Conservation (phyloP, 2,888 invertebrate genomes). For the Hypselothyrea guttata region DNA sequence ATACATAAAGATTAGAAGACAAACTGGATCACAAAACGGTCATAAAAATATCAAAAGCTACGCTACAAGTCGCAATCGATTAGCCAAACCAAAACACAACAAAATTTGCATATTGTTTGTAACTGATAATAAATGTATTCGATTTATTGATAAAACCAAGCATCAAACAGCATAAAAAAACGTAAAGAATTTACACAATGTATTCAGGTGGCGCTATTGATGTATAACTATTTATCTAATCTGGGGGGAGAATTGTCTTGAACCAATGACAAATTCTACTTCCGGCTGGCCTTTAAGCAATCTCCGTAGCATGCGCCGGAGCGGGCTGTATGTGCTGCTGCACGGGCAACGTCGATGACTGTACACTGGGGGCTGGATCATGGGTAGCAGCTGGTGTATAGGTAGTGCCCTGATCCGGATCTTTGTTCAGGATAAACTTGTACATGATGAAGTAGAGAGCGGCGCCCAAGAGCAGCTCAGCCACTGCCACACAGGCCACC, state of each 20-base stretch:
- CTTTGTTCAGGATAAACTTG: conserved; percentile 85
- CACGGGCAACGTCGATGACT: conserved; percentile 13
- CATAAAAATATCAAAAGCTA: conserved; percentile 57
- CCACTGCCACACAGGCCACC: conserved; percentile 86
- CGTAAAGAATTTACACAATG: conserved; percentile 27
- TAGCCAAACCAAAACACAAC: background rate
- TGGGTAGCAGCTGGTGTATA: conserved; percentile 81
- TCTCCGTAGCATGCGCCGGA: conserved; percentile 57
- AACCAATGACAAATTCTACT: conserved; percentile 32
- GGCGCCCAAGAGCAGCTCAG: conserved; percentile 88
- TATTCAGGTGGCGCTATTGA: background rate
- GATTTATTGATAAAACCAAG: conserved; percentile 43
- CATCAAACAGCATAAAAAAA: conserved; percentile 8
- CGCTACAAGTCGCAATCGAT: conserved; percentile 8
- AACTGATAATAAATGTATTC: conserved; percentile 54
- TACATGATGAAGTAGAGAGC: conserved; percentile 87
- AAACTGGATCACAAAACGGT: conserved; percentile 52
- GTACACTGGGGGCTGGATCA: conserved; percentile 51
- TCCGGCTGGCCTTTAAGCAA: conserved; percentile 46
- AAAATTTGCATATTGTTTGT: conserved; percentile 37
- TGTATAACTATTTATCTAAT: background rate
- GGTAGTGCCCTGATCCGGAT: conserved; percentile 76
- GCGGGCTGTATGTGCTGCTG: conserved; percentile 35
- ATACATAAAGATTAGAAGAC: conserved; percentile 31
- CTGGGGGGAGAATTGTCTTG: conserved; percentile 8